Percentiles rank a stretch among this genome's conserved stretches.
These are phyloP conservation scores for Rhodeus uyekii DNA, from an alignment of 2,797 vertebrate genomes.

Conservation along the genomic window DNA sequence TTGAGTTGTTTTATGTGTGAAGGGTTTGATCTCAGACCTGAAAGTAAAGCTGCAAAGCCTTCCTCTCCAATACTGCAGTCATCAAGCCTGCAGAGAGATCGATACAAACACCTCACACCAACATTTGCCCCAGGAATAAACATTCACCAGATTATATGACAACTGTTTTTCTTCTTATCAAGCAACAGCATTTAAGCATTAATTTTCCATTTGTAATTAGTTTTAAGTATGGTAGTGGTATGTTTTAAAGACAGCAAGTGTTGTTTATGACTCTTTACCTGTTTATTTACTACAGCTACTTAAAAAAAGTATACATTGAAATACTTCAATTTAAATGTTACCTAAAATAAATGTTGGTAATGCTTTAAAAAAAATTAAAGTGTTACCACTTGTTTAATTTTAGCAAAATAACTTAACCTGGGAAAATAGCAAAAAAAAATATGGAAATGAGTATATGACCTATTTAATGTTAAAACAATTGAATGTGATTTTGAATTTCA, in stretches of 20 bases:
- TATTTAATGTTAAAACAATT: too few relatives aligned
- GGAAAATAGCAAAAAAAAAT: too few relatives aligned
- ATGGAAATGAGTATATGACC: too few relatives aligned
- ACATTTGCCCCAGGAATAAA: background rate
- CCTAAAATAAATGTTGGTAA: too few relatives aligned
- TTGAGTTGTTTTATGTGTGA: background rate
- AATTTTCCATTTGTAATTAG: background rate
- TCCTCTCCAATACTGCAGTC: background rate
- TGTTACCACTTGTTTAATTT: too few relatives aligned
- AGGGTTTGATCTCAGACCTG: background rate
- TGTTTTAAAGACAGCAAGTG: background rate
- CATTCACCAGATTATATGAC: background rate
- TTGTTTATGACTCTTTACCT: too few relatives aligned
- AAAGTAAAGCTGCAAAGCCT: background rate
- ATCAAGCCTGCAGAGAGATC: background rate
- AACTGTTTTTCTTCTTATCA: background rate
- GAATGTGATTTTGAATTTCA: too few relatives aligned
- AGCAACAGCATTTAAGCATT: background rate
- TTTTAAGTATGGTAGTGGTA: background rate
- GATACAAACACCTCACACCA: background rate
- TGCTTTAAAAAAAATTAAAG: too few relatives aligned
- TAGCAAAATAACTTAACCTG: too few relatives aligned
- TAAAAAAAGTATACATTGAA: too few relatives aligned
- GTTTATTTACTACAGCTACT: too few relatives aligned
- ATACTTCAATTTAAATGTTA: too few relatives aligned